Evolutionary conservation across 1,140 invertebrate genomes (phyloP), one percentile per base, ranked within the genome.

Genomic region (Eufriesea mexicana): DNA sequence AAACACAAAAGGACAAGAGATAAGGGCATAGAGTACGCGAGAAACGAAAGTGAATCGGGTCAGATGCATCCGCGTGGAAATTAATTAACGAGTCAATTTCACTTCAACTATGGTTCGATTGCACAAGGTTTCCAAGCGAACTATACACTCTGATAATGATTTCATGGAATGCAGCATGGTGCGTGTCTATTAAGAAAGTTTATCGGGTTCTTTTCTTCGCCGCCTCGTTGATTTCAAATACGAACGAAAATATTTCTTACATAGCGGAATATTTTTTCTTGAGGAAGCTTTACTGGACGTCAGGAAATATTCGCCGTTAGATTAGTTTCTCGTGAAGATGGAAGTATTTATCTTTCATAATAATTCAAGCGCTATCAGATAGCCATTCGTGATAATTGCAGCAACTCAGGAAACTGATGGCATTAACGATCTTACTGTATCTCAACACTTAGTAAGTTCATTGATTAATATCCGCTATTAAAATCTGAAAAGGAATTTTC

Each of bases 21-120:
- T 55, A 73, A 47, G 57, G 51, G 66, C 62, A 25, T 35, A n/a
- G 10, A 61, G 8, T 42, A 45, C 23, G 45, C 62, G 54, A 70
- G 71, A 62, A 87, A 80, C 74, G 80, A 66, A 67, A 62, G 51
- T 64, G 72, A 71, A 89, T 86, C 71, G 76, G 72, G 9, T 5
- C 62, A 78, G 83, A 64, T 9, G 79, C 85, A 89, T 83, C 90
- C 80, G 86, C 75, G 85, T 89, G 79, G 85, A 92, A 91, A 92
- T 92, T 93, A 93, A 93, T 93, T 93, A 92, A 87, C 86, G 80
- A 92, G 82, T 81, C 90, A 93, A 92, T 93, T 93, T 91, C 92
- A 93, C 92, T 93, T 92, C 83, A 89, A 90, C 88, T 83, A 91
- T 87, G 86, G 87, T 88, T 90, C 88, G 86, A 89, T 91, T 90